Conservation (phyloP, 2,797 vertebrate genomes). For the Epinephelus awoara region DNA sequence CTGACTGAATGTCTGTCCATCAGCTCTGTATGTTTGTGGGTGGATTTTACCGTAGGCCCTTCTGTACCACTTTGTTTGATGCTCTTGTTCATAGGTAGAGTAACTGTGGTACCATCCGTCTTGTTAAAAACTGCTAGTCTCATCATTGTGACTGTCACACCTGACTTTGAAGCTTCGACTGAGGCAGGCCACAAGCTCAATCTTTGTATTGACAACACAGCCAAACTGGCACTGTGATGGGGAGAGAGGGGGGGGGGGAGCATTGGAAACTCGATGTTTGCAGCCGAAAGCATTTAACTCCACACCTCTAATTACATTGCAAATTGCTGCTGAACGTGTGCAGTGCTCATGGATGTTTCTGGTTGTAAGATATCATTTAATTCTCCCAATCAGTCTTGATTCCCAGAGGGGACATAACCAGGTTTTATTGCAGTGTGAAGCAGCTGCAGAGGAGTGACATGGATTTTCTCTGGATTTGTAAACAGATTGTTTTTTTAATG, state of each 20-base stretch:
- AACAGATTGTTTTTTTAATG: not conserved
- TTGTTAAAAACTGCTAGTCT: conserved; percentile 40
- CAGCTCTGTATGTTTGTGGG: conserved; percentile 44
- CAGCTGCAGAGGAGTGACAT: conserved; percentile 12
- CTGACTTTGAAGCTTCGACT: conserved; percentile 14
- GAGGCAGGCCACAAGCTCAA: conserved; percentile 1
- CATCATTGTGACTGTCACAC: conserved; percentile 30
- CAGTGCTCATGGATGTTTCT: conserved; percentile 41
- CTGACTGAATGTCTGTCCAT: conserved; percentile 58
- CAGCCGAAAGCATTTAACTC: conserved; percentile 34
- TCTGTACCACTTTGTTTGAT: conserved; percentile 3
- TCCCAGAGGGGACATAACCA: conserved; percentile 31
- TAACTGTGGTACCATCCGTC: conserved; percentile 29
- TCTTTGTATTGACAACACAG: conserved; percentile 20
- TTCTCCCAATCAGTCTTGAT: conserved; percentile 24
- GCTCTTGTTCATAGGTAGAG: conserved; percentile 14
- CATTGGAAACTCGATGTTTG: not conserved
- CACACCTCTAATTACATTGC: conserved; percentile 55
- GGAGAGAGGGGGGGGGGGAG: too few species aligned
- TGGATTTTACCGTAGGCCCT: conserved; percentile 35
- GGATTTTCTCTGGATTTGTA: conserved; percentile 28
- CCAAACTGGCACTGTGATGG: conserved; percentile 2
- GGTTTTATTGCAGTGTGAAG: conserved; percentile 43
- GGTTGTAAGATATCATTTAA: conserved; percentile 43
- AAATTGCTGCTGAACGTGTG: conserved; percentile 43